A percentile compares a stretch with the other conserved stretches of the same genome.
These are phyloP conservation scores for Campoletis sonorensis DNA, from an alignment of 1,140 invertebrate genomes.

Conservation along the genomic window DNA sequence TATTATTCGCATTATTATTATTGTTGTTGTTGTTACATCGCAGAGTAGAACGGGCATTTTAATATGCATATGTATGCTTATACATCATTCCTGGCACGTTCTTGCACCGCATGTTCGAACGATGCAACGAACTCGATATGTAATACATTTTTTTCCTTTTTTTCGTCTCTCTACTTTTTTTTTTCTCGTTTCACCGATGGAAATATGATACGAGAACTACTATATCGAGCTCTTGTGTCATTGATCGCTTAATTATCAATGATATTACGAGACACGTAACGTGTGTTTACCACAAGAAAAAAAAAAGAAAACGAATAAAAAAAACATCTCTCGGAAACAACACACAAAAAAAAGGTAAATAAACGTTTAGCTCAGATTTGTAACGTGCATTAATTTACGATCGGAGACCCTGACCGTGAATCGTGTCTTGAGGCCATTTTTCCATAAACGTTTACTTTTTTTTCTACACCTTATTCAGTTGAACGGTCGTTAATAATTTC, in stretches of 20 bases:
- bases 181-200: not conserved
- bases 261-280: not conserved
- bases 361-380: too few relatives aligned
- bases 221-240: not conserved
- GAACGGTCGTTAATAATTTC: too few relatives aligned
- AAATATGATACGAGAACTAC: constrained; percentile 3
- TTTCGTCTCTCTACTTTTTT: not conserved
- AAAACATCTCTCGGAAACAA: too few relatives aligned
- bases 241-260: constrained; percentile 7
- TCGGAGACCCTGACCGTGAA: too few relatives aligned
- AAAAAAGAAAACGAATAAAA: too few relatives aligned
- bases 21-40: not conserved
- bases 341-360: too few relatives aligned
- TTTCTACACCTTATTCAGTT: too few relatives aligned
- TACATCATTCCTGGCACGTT: not conserved
- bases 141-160: not conserved
- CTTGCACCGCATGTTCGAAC: not conserved
- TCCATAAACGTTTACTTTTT: too few relatives aligned
- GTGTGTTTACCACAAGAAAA: too few relatives aligned
- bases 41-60: not conserved
- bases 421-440: too few relatives aligned
- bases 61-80: not conserved
- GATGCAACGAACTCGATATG: not conserved
- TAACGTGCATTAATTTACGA: too few relatives aligned
- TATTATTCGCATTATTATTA: not conserved